phyloP scores from a whole-genome alignment of 2,113 vertebrate species.

The Todiramphus chloris region DNA sequence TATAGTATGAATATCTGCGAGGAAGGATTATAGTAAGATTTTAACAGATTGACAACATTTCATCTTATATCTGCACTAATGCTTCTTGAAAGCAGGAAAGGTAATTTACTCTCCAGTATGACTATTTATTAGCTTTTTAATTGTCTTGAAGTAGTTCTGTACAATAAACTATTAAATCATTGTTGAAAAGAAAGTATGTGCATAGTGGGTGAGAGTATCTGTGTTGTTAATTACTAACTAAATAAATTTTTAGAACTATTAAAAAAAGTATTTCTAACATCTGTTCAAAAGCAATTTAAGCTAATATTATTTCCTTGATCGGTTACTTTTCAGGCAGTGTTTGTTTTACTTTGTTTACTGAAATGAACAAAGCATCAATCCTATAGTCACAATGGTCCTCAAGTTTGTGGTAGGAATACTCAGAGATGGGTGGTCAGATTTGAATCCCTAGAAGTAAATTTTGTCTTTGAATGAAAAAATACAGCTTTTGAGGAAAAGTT shows the following conservation, averaged over 20 bases:
- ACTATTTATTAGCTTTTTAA: slow-evolving; percentile 72
- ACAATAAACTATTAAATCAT: slow-evolving; percentile 61
- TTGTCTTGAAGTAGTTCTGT: slow-evolving; percentile 54
- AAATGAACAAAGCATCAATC: neutral
- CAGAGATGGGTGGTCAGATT: neutral
- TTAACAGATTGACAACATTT: slow-evolving; percentile 50
- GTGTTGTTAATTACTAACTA: slow-evolving; percentile 55
- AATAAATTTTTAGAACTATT: slow-evolving; percentile 61
- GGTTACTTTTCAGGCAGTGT: neutral
- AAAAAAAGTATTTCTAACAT: neutral
- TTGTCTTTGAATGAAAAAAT: neutral
- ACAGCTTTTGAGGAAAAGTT: neutral
- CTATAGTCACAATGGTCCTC: neutral
- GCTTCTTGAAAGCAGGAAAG: slow-evolving; percentile 32
- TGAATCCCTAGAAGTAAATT: neutral
- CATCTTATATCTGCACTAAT: slow-evolving; percentile 24
- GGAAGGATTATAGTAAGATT: slow-evolving; percentile 12
- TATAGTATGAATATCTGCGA: neutral
- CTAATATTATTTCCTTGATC: slow-evolving; percentile 2
- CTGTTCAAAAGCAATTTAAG: slow-evolving; percentile 19
- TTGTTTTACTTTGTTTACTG: neutral
- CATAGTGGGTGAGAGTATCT: slow-evolving; percentile 10
- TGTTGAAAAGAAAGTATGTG: slow-evolving; percentile 32
- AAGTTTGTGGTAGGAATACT: neutral
- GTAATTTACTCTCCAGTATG: slow-evolving; percentile 60